Evolutionary conservation across 2,888 invertebrate genomes (phyloP), one percentile per base, ranked within the genome.

Genomic region (Polyommatus icarus): DNA sequence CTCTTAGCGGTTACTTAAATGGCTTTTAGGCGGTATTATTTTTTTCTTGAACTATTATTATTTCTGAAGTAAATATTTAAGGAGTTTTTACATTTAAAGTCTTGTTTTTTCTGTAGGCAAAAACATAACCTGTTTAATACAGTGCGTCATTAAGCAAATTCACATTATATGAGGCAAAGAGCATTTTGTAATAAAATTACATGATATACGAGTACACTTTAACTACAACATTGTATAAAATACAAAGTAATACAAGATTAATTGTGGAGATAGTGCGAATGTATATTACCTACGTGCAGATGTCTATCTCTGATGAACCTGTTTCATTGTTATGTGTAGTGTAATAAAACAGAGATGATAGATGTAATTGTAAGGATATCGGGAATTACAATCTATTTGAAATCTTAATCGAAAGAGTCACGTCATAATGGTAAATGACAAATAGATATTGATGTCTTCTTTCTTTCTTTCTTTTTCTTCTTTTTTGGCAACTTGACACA

Each of bases 241-340:
- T 12, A 61, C 20, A 32, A 67, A 32, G 67, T 32, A 67, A 67
- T 29, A 67, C 67, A 67, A 67, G 67, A 67, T 67, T 67, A 67
- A 67, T 67, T 6, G 29, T 67, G 4, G 15, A 15, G 67, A 67
- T 67, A 32, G 18, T 61, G 12, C 12, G 67, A 67, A 67, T 67
- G 29, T 67, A 67, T 15, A 7, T 67, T 32, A 32, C 29, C 15
- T 18, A 32, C 29, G 18, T 10, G 6, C 67, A 67, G 67, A 67
- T 67, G 67, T 67, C 15, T 67, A 67, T 67, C 29, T 67, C 3
- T 61, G 12, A 67, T 32, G 18, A 15, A 29, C 29, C 1, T 67
- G 67, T 5, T 67, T 32, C 67, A 67, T 67, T 61, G 61, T 29
- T 61, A 10, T 61, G 12, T 67, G 6, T 67, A 29, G 24, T 15